These are phyloP conservation scores for Prolemur simus DNA, from an alignment of 2,113 vertebrate species.

Conservation along the genomic window DNA sequence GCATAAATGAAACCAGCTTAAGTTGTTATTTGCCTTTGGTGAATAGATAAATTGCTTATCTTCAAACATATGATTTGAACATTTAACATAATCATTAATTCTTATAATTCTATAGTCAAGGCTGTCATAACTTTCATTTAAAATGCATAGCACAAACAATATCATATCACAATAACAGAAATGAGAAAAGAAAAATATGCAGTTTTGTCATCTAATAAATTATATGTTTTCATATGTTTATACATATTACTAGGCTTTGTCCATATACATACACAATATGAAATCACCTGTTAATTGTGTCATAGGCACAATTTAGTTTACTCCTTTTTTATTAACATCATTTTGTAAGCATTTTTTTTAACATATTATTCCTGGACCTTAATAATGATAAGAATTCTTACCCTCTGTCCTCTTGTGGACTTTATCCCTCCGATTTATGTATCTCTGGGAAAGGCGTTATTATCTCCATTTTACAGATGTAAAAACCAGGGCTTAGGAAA, in stretches of 20 bases:
- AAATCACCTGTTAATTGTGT: neutral
- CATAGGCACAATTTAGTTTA: neutral
- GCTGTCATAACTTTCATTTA: slow-evolving; percentile 39
- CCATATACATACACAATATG: neutral
- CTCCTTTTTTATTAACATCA: neutral
- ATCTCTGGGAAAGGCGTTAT: neutral
- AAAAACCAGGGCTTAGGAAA: neutral
- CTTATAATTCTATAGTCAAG: neutral
- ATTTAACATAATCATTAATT: slow-evolving; percentile 32
- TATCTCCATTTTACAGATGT: neutral
- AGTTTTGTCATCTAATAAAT: neutral
- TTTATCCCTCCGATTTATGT: neutral
- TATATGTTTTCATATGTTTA: neutral
- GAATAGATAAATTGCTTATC: slow-evolving; percentile 7
- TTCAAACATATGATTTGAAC: slow-evolving; percentile 18
- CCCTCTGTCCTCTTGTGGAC: neutral
- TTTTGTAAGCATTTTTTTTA: neutral
- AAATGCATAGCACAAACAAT: neutral
- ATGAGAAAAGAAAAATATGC: neutral
- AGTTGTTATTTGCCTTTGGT: neutral
- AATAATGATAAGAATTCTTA: neutral
- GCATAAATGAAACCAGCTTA: neutral
- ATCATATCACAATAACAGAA: neutral
- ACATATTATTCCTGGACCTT: neutral
- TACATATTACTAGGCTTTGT: neutral